phyloP scores from a whole-genome alignment of 2,113 vertebrate species.

The Puffinus mauretanicus region DNA sequence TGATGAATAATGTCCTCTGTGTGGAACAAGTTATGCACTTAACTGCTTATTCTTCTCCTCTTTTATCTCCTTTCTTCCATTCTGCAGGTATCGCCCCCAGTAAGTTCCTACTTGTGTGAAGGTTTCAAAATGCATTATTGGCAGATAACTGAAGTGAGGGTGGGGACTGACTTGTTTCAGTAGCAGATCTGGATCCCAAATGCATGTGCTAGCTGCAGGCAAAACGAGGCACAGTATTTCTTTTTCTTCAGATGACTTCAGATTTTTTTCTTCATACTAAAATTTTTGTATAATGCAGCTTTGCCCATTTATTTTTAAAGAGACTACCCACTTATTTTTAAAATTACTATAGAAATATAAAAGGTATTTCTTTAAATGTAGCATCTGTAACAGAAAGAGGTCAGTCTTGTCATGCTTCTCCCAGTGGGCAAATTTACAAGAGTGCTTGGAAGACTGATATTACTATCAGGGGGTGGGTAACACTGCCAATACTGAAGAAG shows the following conservation, averaged over 20 bases:
- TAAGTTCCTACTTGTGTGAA: background rate
- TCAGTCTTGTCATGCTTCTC: background rate
- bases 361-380: background rate
- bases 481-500: background rate
- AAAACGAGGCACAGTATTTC: background rate
- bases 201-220: background rate
- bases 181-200: background rate
- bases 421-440: background rate
- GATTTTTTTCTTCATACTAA: background rate
- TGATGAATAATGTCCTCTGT: background rate
- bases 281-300: background rate
- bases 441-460: background rate
- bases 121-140: background rate
- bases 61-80: background rate
- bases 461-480: background rate
- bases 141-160: background rate
- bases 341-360: background rate
- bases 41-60: background rate
- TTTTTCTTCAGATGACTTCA: background rate
- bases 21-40: background rate
- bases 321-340: background rate
- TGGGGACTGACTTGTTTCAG: background rate
- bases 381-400: background rate
- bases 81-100: background rate
- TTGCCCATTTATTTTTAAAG: background rate